Percentiles rank a stretch among this genome's conserved stretches.
Evolutionary conservation across 2,888 invertebrate species (phyloP).

Genomic region (Callosobruchus maculatus): DNA sequence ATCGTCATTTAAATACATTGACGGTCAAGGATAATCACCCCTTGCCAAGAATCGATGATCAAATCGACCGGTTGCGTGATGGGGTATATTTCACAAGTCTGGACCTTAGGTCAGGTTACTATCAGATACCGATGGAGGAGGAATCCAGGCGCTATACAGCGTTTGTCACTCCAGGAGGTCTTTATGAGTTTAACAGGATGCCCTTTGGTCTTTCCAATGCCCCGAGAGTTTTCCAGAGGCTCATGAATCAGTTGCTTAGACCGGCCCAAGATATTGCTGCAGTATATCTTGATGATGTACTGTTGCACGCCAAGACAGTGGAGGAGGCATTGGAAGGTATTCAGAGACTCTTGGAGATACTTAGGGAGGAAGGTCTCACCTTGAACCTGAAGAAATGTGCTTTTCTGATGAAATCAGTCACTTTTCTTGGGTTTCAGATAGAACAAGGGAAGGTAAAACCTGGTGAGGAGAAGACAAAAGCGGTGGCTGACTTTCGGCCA

Average conservation of each 20-base stretch:
- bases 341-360: slow-evolving; percentile 8
- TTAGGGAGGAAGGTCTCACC: slow-evolving; percentile 12
- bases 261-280: slow-evolving; percentile 1
- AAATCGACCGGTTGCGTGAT: not conserved
- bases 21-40: slow-evolving; percentile 20
- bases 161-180: slow-evolving; percentile 2
- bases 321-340: slow-evolving; percentile 12
- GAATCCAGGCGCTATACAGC: slow-evolving; percentile 7
- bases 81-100: slow-evolving; percentile 1
- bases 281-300: slow-evolving; percentile 16
- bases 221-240: slow-evolving; percentile 35
- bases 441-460: no score
- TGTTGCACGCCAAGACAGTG: slow-evolving; percentile 6
- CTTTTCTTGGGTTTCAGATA: no score
- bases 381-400: slow-evolving; percentile 17
- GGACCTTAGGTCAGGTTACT: slow-evolving; percentile 2
- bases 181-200: not conserved
- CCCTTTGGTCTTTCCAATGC: slow-evolving; percentile 26
- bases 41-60: no score
- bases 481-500: no score
- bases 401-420: no score
- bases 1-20: slow-evolving; percentile 17
- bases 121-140: no score
- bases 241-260: slow-evolving; percentile 11
- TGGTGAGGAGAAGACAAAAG: no score